Evolutionary conservation across 2,797 vertebrate genomes (phyloP).

Genomic region (Naso thynnoides): DNA sequence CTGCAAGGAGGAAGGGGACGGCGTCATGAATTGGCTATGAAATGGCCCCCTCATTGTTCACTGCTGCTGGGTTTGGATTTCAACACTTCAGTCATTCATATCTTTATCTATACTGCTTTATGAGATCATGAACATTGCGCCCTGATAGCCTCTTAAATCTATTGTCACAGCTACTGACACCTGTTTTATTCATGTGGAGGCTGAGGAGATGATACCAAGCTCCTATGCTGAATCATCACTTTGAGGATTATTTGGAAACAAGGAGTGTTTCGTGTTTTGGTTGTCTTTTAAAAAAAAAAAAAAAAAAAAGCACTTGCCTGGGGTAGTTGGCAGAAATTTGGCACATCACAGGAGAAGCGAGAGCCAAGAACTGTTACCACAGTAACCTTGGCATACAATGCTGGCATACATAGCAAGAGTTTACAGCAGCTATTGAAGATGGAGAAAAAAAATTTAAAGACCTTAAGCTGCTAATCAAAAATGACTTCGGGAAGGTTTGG

Average conservation of each 20-base stretch:
- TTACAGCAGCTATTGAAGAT: conserved; percentile 49
- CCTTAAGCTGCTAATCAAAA: conserved; percentile 1
- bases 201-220: conserved; percentile 35
- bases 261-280: conserved; percentile 18
- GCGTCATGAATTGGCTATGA: conserved; percentile 19
- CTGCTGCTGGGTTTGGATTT: conserved; percentile 10
- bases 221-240: conserved; percentile 41
- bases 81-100: conserved; percentile 21
- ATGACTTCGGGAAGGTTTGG: neutral
- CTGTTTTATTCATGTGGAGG: conserved; percentile 27
- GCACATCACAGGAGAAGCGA: conserved; percentile 36
- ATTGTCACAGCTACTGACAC: conserved; percentile 1
- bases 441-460: conserved; percentile 22
- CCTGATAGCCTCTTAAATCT: conserved; percentile 13
- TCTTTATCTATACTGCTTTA: conserved; percentile 12
- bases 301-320: conserved; percentile 41
- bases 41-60: conserved; percentile 18
- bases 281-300: conserved; percentile 41
- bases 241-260: conserved; percentile 50
- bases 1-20: conserved; percentile 4
- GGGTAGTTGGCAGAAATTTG: conserved; percentile 60
- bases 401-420: conserved; percentile 45
- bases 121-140: conserved; percentile 13
- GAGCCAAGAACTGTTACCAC: conserved; percentile 64
- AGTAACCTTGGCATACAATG: conserved; percentile 62